These are phyloP conservation scores for Hetaerina titia DNA, from an alignment of 2,888 invertebrate genomes.

Conservation along the genomic window DNA sequence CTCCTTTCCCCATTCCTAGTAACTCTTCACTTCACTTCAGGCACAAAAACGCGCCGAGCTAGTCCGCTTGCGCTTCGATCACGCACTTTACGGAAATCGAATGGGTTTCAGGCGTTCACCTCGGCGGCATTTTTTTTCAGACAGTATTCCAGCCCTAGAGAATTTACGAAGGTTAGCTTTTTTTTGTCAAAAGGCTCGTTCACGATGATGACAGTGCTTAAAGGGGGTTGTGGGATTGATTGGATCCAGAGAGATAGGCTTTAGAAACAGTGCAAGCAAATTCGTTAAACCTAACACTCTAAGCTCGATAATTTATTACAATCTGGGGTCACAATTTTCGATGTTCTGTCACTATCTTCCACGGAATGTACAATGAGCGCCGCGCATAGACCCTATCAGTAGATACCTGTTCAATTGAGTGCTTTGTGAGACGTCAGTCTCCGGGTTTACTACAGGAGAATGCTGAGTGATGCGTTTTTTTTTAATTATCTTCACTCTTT, in stretches of 20 bases:
- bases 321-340: not conserved
- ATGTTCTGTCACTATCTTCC: not conserved
- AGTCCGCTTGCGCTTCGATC: too few relatives aligned
- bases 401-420: not conserved
- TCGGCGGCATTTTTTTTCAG: not conserved
- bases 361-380: not conserved
- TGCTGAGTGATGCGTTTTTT: not conserved
- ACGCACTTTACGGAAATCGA: not conserved
- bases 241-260: not conserved
- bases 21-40: too few relatives aligned
- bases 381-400: not conserved
- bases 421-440: not conserved
- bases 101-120: not conserved
- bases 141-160: not conserved
- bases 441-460: not conserved
- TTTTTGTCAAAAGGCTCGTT: not conserved
- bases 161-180: too few relatives aligned
- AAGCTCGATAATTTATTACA: not conserved
- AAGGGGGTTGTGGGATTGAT: not conserved
- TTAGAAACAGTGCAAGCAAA: constrained; percentile 9
- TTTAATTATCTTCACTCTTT: not conserved
- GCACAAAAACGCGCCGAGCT: too few relatives aligned
- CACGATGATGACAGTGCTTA: not conserved
- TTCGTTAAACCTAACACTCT: not conserved
- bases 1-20: too few relatives aligned